These are phyloP conservation scores for Alauda arvensis DNA, from an alignment of 2,797 vertebrate genomes.

Conservation along the genomic window DNA sequence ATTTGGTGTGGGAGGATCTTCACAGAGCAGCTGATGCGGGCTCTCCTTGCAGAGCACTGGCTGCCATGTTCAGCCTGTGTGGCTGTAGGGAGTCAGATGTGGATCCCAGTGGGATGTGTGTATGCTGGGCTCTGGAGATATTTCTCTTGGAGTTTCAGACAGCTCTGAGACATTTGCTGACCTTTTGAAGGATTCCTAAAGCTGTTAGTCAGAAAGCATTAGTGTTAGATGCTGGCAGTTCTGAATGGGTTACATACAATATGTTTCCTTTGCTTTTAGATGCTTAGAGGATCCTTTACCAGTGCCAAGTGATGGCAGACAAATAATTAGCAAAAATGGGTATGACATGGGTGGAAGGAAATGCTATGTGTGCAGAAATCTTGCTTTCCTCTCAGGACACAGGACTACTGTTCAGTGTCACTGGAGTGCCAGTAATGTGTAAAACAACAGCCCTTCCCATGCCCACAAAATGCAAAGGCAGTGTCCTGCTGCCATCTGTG, in stretches of 20 bases:
- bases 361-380: not conserved
- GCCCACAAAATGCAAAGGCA: not conserved
- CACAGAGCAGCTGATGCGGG: not conserved
- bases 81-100: not conserved
- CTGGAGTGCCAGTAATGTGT: not conserved
- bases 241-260: not conserved
- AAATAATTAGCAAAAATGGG: not conserved
- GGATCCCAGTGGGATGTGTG: not conserved
- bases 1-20: not conserved
- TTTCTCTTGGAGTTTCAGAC: not conserved
- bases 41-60: not conserved
- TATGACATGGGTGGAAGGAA: not conserved
- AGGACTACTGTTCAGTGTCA: not conserved
- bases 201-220: not conserved
- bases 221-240: not conserved
- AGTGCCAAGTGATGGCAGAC: not conserved
- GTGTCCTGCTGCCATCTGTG: not conserved
- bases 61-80: fast-evolving
- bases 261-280: not conserved
- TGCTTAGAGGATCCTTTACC: not conserved
- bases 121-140: not conserved
- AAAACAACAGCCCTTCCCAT: not conserved
- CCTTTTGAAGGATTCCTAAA: not conserved
- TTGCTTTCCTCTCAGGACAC: not conserved
- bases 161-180: not conserved